Base-by-base conservation (phyloP, 2,113 vertebrate species). In the Nipponia nippon region DNA sequence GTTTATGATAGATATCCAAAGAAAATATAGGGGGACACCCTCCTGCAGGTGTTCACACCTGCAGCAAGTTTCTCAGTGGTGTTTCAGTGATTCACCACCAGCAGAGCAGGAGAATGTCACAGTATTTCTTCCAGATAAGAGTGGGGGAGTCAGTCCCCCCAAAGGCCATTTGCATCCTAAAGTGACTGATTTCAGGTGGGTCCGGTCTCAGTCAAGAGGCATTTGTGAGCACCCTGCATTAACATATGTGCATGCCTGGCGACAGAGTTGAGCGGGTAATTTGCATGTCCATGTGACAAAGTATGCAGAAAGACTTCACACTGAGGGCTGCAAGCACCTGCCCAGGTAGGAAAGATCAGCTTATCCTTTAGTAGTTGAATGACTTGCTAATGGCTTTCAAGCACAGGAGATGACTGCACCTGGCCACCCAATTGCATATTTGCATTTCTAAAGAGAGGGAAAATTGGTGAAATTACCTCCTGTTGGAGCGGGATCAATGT, bases 341-440 rank as follows among this genome's bases (percentile, higher is more conserved):
- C 59, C 52, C 82, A 81, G 90, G 84, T 94, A 66, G 66, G 46
- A 27, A 49, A 6, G 32, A n/a, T 66, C 73, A 36, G 52, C 32
- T 72, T 26, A 42, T 58, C 59, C 53, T 32, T 5, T 44, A 18
- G 75, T 2, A 32, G 13, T 16, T 38, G 8, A 89, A 80, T 69
- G 69, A 10, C 59, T 47, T 49, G 70, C 62, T 61, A 38, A 90
- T 62, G 58, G 61, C 34, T 85, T 72, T 62, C 61, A 21, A 40
- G 81, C 66, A 59, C 89, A 80, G 90, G 95, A 94, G 95, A 87
- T 94, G 92, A 9, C 49, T 22, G 82, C 90, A 90, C 82, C 93
- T 90, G 90, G 84, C 62, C 78, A 32, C 62, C 49, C 90, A 38
- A 22, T 20, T 6, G 62, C 20, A 2, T 3, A 42, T 95, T 83